A percentile compares a stretch with the other conserved stretches of the same genome.
phyloP scores from a whole-genome alignment of 2,797 vertebrate species.

The Thamnophis elegans region DNA sequence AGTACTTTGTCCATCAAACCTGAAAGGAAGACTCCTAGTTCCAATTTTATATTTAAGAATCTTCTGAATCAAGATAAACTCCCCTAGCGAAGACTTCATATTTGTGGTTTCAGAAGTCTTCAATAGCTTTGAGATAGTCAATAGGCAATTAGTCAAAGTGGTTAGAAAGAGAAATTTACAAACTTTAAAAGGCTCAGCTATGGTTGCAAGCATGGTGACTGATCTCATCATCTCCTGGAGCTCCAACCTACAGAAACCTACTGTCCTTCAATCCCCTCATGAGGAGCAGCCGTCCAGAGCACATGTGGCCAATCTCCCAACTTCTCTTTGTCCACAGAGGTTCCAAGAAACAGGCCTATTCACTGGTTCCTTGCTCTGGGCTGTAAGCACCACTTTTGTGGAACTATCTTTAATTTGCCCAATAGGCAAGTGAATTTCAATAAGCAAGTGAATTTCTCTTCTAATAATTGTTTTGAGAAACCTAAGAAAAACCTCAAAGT shows the following conservation, averaged over 20 bases:
- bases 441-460: not conserved
- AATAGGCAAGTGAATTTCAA: not conserved
- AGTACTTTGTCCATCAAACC: not conserved
- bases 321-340: not conserved
- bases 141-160: not conserved
- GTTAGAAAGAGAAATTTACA: not conserved
- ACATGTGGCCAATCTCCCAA: not conserved
- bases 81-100: not conserved
- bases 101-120: not conserved
- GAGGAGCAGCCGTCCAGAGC: not conserved
- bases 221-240: not conserved
- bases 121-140: not conserved
- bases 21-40: not conserved
- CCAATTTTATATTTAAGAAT: not conserved
- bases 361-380: not conserved
- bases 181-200: not conserved
- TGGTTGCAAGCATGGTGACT: not conserved
- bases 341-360: not conserved
- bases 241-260: not conserved
- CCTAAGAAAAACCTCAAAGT: not conserved
- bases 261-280: not conserved
- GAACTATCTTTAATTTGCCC: not conserved
- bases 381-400: not conserved
- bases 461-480: not conserved
- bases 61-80: not conserved